Base-by-base conservation (phyloP, 2,888 invertebrate species). In the Lordiphosa andalusiaca region DNA sequence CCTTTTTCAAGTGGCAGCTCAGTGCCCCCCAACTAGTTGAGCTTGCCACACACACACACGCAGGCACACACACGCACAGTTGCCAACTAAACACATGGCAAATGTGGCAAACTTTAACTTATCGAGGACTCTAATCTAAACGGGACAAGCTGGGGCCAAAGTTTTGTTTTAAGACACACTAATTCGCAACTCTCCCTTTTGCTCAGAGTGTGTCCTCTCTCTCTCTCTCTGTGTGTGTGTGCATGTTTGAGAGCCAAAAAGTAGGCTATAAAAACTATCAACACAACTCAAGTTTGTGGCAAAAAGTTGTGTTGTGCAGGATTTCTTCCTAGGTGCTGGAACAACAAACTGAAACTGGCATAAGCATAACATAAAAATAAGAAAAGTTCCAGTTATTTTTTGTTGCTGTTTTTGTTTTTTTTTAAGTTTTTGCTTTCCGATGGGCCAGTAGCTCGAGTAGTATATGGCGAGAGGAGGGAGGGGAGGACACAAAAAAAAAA, bases 221-320 rank as follows among this genome's bases (percentile, higher is more conserved):
- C n/a, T n/a, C n/a, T n/a, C n/a, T n/a, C n/a, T n/a, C n/a, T n/a
- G 9, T 30, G 30, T 7, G 30, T 9, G 30, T 30, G 30, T 25
- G 23, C 23, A 25, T 25, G 23, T 6, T 25, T 6, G 9, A 30
- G 40, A 39, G 58, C 61, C 55, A 71, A 67, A 72, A 76, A 76
- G 72, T 76, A 73, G 80, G 77, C 77, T 77, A 77, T 77, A 77
- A 77, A 77, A 77, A 80, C 80, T 77, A 77, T 77, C 77, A 77
- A 71, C 76, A 73, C 53, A 72, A 74, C 70, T 75, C 57, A 65
- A 62, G 73, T 62, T 70, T 68, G 66, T 50, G 72, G 65, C 69
- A 70, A 44, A 44, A 44, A 73, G 56, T 64, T 65, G 64, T 65
- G 60, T 52, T 64, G 41, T 62, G 53, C 49, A 67, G 72, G 72